phyloP scores from a whole-genome alignment of 2,797 vertebrate species.

The Microctenopoma steveboyesi region DNA sequence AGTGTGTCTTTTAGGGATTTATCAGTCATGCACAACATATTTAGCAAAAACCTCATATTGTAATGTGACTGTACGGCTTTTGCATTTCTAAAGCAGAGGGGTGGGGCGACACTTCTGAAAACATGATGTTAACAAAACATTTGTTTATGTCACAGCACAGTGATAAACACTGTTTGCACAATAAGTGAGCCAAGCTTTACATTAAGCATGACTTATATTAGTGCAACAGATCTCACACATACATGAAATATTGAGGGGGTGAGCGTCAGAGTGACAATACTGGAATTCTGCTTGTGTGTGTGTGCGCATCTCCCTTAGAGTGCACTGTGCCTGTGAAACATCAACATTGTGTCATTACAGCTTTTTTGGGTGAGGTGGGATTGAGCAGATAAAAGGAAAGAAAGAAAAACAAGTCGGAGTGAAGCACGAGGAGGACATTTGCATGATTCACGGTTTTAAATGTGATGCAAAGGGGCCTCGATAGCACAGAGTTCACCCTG shows the following conservation, averaged over 20 bases:
- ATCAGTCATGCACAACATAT: neutral
- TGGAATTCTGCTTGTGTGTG: neutral
- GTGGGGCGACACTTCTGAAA: conserved; percentile 38
- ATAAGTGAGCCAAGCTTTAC: neutral
- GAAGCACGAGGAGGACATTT: conserved; percentile 15
- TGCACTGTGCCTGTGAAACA: conserved; percentile 52
- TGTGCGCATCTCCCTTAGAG: conserved; percentile 13
- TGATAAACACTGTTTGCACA: conserved; percentile 22
- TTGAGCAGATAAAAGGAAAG: neutral
- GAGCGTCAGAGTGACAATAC: conserved; percentile 16
- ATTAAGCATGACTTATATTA: neutral
- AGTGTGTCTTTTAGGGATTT: too few species aligned
- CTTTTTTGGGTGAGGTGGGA: neutral
- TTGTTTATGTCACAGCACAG: conserved; percentile 29
- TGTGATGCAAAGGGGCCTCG: conserved; percentile 4
- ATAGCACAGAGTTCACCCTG: conserved; percentile 13
- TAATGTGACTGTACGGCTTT: conserved; percentile 6
- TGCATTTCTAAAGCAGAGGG: conserved; percentile 26
- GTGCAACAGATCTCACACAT: neutral
- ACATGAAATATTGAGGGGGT: conserved; percentile 24
- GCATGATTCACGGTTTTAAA: neutral
- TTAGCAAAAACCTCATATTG: neutral
- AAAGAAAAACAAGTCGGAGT: neutral
- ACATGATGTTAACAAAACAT: conserved; percentile 22
- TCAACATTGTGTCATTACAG: conserved; percentile 55